phyloP scores from a whole-genome alignment of 2,113 vertebrate genomes.

The Muscicapa adusta region DNA sequence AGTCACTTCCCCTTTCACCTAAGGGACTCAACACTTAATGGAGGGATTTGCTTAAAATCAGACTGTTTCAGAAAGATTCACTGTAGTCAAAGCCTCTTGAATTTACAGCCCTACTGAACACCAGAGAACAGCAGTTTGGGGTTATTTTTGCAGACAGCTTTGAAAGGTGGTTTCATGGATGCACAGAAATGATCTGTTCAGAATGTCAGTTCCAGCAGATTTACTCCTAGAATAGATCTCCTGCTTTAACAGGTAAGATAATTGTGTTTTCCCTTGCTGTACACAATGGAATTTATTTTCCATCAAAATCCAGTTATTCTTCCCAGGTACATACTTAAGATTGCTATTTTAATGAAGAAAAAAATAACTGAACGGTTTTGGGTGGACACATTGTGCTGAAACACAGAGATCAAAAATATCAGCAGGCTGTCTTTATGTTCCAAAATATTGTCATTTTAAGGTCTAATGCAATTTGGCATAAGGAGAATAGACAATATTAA shows the following conservation, averaged over 20 bases:
- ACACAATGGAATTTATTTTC: neutral
- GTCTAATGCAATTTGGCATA: neutral
- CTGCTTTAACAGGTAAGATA: neutral
- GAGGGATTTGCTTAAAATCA: neutral
- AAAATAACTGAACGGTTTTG: neutral
- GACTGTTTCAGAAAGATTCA: neutral
- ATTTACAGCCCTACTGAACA: neutral
- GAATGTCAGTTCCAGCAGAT: neutral
- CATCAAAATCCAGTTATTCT: neutral
- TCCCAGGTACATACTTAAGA: neutral
- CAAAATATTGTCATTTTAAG: neutral
- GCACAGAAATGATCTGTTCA: neutral
- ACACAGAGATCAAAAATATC: neutral
- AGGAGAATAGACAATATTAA: neutral
- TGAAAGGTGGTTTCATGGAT: neutral
- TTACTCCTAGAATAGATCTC: neutral
- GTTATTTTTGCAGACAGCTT: neutral
- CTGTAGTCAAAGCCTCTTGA: neutral
- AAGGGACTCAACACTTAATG: neutral
- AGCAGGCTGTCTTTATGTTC: neutral
- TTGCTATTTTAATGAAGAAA: neutral
- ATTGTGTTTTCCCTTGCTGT: neutral
- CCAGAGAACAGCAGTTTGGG: neutral
- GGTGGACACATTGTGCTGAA: neutral
- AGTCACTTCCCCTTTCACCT: neutral